Evolutionary conservation across 2,113 vertebrate species (phyloP).

Genomic region (Rhipidura dahli): DNA sequence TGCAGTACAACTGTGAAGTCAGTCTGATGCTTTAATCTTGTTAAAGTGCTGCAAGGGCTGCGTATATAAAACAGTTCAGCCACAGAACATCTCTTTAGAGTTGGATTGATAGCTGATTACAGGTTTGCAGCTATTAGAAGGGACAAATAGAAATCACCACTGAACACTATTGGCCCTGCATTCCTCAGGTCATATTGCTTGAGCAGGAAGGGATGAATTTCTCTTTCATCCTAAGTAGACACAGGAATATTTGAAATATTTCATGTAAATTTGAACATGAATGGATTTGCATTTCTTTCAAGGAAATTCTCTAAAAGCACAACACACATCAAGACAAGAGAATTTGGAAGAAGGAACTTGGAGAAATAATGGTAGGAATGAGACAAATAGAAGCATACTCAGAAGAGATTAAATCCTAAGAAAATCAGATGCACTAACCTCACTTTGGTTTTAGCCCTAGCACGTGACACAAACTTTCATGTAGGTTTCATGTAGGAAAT

Average conservation of each 20-base stretch:
- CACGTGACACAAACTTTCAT: background rate
- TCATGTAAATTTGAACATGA: background rate
- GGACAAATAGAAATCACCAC: background rate
- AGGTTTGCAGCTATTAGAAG: background rate
- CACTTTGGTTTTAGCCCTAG: background rate
- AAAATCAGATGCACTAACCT: background rate
- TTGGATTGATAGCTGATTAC: background rate
- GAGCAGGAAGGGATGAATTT: background rate
- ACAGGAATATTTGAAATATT: background rate
- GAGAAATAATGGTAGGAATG: background rate
- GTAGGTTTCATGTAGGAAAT: background rate
- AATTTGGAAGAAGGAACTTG: background rate
- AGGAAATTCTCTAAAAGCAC: background rate
- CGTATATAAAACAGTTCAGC: background rate
- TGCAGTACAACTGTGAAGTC: background rate
- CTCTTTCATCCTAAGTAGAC: background rate
- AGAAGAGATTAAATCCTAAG: background rate
- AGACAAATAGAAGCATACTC: background rate
- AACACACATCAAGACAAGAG: background rate
- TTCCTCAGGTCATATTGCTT: background rate
- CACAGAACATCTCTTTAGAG: background rate
- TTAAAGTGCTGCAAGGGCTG: background rate
- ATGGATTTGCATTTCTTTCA: background rate
- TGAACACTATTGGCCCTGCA: background rate
- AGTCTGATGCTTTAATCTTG: background rate